A percentile compares a stretch with the other conserved stretches of the same genome.
These are phyloP conservation scores for Coremacera marginata DNA, from an alignment of 2,888 invertebrate species.

Conservation along the genomic window DNA sequence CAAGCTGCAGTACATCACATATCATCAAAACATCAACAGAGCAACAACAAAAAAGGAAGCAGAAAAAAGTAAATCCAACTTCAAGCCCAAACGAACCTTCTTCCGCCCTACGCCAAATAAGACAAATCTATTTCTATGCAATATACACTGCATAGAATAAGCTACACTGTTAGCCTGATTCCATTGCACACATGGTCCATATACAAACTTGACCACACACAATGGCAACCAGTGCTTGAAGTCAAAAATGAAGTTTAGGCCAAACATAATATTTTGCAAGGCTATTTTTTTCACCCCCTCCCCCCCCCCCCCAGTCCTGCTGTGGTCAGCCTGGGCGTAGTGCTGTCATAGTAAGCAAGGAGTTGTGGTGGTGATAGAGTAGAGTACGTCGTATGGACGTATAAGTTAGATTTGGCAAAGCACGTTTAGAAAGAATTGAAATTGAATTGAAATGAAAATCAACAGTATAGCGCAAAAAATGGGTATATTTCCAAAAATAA, in stretches of 20 bases:
- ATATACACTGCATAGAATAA: neutral
- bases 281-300: neutral
- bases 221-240: neutral
- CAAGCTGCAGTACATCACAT: neutral
- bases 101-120: too few species aligned
- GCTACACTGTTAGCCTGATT: neutral
- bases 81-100: too few species aligned
- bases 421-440: neutral
- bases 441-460: neutral
- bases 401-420: neutral
- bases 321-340: neutral
- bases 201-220: slow-evolving; percentile 1
- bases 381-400: neutral
- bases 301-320: neutral
- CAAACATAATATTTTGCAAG: slow-evolving; percentile 13
- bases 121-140: too few species aligned
- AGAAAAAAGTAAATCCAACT: neutral
- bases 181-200: neutral
- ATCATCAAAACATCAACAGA: neutral
- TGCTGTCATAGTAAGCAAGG: too few species aligned
- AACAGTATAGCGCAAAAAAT: slow-evolving; percentile 5
- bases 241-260: slow-evolving; percentile 14
- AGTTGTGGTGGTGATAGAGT: neutral
- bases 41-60: neutral
- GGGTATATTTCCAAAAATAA: neutral